Evolutionary conservation across 2,888 invertebrate species (phyloP).

Genomic region (Parnassius smintheus): DNA sequence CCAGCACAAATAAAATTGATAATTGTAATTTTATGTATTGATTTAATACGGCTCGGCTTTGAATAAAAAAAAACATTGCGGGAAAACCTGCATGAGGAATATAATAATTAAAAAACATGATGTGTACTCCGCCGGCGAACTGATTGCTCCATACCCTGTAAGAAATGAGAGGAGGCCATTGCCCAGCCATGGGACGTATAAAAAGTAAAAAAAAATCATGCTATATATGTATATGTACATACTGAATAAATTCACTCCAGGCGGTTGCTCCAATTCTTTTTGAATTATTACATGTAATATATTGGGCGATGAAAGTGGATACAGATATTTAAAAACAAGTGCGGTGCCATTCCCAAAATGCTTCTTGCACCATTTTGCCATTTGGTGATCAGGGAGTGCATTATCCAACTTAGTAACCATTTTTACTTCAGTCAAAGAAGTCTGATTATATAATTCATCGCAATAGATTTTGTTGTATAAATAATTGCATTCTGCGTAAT

Average conservation of each 20-base stretch:
- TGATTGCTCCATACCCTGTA: no score
- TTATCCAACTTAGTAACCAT: conserved; percentile 49
- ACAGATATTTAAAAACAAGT: conserved; percentile 55
- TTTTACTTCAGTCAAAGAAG: conserved; percentile 35
- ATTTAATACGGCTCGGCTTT: no score
- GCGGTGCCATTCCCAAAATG: conserved; percentile 41
- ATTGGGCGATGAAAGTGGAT: conserved; percentile 34
- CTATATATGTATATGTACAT: conserved; percentile 37
- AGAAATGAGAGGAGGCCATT: no score
- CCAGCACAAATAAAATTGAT: no score
- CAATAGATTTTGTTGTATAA: conserved; percentile 43
- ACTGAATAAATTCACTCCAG: conserved; percentile 55
- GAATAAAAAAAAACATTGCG: no score
- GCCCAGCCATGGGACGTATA: no score
- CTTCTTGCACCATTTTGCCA: conserved; percentile 51
- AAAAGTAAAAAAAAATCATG: no score
- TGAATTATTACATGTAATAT: conserved; percentile 55
- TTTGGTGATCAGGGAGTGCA: conserved; percentile 38
- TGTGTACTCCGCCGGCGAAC: no score
- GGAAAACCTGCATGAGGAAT: no score
- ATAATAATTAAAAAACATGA: no score
- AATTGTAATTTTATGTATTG: no score
- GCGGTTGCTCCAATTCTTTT: conserved; percentile 49
- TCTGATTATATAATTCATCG: conserved; percentile 40
- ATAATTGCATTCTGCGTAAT: conserved; percentile 85